Evolutionary conservation across 2,797 vertebrate species (phyloP).

Genomic region (Heteromormyrus szaboi): DNA sequence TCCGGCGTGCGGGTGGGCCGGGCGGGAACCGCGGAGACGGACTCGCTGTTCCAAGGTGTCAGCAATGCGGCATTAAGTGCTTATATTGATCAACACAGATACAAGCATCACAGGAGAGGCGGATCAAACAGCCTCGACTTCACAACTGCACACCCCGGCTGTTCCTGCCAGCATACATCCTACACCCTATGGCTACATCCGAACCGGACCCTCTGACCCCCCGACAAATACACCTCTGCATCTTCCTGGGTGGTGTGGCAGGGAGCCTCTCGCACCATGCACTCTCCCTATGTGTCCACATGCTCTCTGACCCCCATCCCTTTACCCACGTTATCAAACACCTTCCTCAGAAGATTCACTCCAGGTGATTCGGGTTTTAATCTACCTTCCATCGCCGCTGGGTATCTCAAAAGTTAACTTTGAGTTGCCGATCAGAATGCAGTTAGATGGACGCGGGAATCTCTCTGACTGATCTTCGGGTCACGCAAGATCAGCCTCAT

Average conservation of each 20-base stretch:
- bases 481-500: not conserved
- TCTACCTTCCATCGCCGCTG: not conserved
- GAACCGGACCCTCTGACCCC: not conserved
- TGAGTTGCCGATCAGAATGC: not conserved
- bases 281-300: not conserved
- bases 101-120: not conserved
- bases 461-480: not conserved
- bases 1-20: too few relatives aligned
- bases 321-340: not conserved
- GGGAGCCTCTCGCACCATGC: not conserved
- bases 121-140: not conserved
- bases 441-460: not conserved
- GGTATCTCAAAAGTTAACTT: not conserved
- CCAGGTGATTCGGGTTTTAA: not conserved
- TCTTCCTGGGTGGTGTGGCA: not conserved
- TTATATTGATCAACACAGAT: not conserved
- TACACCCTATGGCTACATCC: not conserved
- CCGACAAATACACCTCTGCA: not conserved
- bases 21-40: not conserved
- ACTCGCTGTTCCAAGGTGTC: not conserved
- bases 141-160: not conserved
- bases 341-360: not conserved
- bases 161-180: not conserved
- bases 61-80: not conserved
- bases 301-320: not conserved